Percentiles rank a stretch among this genome's conserved stretches.
Conservation (phyloP, 2,113 vertebrate genomes). For the Protomyctophum bolini region DNA sequence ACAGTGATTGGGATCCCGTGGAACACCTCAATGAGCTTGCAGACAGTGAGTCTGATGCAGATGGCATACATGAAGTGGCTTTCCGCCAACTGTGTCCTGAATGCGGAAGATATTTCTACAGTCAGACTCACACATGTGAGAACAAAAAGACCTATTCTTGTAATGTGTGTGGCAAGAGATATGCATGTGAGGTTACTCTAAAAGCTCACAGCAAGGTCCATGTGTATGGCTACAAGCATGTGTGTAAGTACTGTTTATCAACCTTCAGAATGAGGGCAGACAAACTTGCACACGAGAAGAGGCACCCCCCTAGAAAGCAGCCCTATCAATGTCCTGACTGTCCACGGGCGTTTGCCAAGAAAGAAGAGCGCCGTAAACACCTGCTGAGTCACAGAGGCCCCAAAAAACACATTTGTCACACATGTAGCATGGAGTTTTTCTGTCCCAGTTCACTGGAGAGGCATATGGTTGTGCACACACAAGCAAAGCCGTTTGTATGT, state of each 20-base stretch:
- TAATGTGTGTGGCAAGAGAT: neutral
- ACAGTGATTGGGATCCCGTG: neutral
- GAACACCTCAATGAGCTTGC: no score
- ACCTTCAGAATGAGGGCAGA: neutral
- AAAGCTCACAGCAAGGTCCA: neutral
- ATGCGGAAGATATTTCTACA: neutral
- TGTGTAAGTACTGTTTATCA: neutral
- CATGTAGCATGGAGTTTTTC: neutral
- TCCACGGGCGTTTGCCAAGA: neutral
- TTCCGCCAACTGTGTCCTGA: neutral
- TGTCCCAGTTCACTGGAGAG: neutral
- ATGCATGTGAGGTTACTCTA: neutral
- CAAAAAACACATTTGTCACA: neutral
- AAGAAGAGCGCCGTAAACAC: neutral
- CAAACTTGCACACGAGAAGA: neutral
- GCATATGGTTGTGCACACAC: neutral
- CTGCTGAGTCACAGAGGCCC: neutral
- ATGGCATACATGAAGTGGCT: no score
- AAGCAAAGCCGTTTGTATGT: no score
- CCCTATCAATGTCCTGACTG: slow-evolving; percentile 4
- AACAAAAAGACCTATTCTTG: neutral
- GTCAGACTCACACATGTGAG: neutral
- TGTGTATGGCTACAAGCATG: neutral
- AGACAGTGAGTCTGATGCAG: no score
- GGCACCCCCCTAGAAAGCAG: neutral